phyloP scores from a whole-genome alignment of 1,140 invertebrate species.

The Chionoecetes opilio region DNA sequence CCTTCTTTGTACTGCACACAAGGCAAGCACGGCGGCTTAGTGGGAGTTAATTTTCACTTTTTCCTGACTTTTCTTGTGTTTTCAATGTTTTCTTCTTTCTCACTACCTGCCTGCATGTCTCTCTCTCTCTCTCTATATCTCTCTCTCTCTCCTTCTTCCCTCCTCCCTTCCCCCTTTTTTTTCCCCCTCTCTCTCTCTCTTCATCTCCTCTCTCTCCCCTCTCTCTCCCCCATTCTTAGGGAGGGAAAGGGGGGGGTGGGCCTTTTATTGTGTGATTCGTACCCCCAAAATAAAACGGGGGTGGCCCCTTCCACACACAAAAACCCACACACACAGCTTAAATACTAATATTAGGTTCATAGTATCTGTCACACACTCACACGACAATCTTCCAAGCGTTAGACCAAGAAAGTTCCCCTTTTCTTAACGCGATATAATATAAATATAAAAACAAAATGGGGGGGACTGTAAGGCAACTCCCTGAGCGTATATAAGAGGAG shows the following conservation, averaged over 20 bases:
- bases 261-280: background rate
- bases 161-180: background rate
- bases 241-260: background rate
- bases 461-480: too few relatives aligned
- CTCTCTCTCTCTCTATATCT: background rate
- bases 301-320: background rate
- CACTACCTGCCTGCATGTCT: background rate
- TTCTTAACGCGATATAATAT: too few relatives aligned
- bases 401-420: too few relatives aligned
- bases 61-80: too few relatives aligned
- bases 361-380: background rate
- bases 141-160: background rate
- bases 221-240: background rate
- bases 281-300: background rate
- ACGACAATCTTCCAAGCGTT: background rate
- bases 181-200: too few relatives aligned
- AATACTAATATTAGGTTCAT: too few relatives aligned
- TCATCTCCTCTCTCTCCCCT: too few relatives aligned
- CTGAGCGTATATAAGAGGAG: background rate
- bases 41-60: too few relatives aligned
- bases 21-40: too few relatives aligned
- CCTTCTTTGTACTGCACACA: too few relatives aligned
- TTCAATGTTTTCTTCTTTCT: too few relatives aligned
- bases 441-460: background rate
- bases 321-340: background rate